Evolutionary conservation across 2,113 vertebrate genomes (phyloP), one percentile per base, ranked within the genome.

Genomic region (Arenaria interpres): DNA sequence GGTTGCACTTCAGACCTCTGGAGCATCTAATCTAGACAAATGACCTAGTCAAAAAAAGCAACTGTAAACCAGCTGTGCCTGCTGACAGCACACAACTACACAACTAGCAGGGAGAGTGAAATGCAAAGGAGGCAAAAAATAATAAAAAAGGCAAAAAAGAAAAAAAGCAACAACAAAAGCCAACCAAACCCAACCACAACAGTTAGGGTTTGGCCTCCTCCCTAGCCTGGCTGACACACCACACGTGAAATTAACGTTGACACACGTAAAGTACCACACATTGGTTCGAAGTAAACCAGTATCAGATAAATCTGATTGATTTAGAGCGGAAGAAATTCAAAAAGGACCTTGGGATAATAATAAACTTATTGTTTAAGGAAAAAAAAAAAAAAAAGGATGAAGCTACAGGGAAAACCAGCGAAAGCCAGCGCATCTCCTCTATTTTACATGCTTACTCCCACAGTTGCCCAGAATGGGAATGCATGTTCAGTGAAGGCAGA

Each of bases 1-100:
- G 90, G 66, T 57, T 91, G 54, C 43, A 54, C 87, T 64, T 62
- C 68, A 93, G 81, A 81, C 59, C 59, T 73, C 92, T 57, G 53
- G 79, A 76, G 91, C 57, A 82, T 90, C 97, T 98, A 97, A 98
- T 98, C 87, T 73, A 98, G 98, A 98, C 97, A 97, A 98, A 98
- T 92, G 97, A 97, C 95, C 95, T 56, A 96, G 92, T 95, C 90
- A 85, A 79, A 95, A 79, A 79, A 82, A 74, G 89, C 85, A 57
- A 96, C 95, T 90, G 88, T 45, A 63, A 84, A 96, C 85, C 72
- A 85, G 86, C 81, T 62, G 59, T 66, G 96, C 94, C 71, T 97
- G 98, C 97, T 98, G 98, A 98, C 97, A 22, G 0, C 59, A 93
- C 95, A 96, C 89, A 97, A 96, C 96, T 81, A 96, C 95, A 96